A percentile compares a stretch with the other conserved stretches of the same genome.
Evolutionary conservation across 1,140 invertebrate species (phyloP).

Genomic region (Venturia canescens): DNA sequence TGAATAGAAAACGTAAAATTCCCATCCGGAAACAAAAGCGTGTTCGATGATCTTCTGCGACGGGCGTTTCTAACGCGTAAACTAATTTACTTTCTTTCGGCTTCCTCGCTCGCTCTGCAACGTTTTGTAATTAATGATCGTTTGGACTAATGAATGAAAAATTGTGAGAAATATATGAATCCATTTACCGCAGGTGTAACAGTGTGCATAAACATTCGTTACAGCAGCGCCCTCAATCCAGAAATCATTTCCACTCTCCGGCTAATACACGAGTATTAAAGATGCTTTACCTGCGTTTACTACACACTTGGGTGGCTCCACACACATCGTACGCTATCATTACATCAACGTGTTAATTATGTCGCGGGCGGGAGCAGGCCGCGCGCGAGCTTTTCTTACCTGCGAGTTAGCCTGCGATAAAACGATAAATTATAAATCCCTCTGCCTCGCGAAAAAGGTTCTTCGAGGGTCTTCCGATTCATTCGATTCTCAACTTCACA

Average conservation of each 20-base stretch:
- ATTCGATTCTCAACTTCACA: background rate
- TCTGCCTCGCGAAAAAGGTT: background rate
- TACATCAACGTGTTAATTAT: slow-evolving; percentile 57
- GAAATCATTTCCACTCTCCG: background rate
- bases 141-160: background rate
- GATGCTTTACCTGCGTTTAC: background rate
- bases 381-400: background rate
- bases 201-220: background rate
- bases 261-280: background rate
- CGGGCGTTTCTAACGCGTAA: background rate
- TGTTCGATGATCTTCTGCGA: slow-evolving; percentile 10
- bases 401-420: slow-evolving; percentile 38
- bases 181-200: background rate
- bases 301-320: background rate
- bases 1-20: background rate
- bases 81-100: background rate
- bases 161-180: background rate
- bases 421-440: slow-evolving; percentile 59
- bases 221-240: background rate
- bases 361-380: background rate
- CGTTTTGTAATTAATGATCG: background rate
- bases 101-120: background rate
- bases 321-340: slow-evolving; percentile 1
- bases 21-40: slow-evolving; percentile 17
- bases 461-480: background rate